Evolutionary conservation across 2,113 vertebrate species (phyloP).

Genomic region (Todiramphus saurophagus): DNA sequence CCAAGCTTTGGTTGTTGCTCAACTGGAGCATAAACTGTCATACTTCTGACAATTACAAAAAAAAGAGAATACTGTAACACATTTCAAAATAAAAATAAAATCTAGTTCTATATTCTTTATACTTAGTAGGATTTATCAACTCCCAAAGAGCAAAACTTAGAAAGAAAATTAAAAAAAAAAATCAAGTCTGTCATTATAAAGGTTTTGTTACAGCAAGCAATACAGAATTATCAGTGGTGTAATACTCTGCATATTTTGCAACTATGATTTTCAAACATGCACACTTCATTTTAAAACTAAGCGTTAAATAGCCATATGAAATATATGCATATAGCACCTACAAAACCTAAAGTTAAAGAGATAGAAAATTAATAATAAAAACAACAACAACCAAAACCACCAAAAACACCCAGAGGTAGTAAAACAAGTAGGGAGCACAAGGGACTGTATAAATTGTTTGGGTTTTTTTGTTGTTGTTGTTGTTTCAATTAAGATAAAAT

Average conservation of each 20-base stretch:
- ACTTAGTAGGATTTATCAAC: neutral
- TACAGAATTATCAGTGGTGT: neutral
- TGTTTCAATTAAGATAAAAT: neutral
- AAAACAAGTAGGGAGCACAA: neutral
- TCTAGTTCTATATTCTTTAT: neutral
- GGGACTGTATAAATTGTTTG: fast-evolving
- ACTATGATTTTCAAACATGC: neutral
- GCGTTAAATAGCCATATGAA: neutral
- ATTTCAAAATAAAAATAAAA: neutral
- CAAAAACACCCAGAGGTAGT: neutral
- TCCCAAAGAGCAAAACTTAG: neutral
- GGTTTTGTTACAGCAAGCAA: neutral
- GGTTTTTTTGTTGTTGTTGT: no score
- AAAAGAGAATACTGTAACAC: neutral
- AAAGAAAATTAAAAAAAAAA: neutral
- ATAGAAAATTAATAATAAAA: neutral
- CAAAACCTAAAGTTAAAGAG: neutral
- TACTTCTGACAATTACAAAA: constrained; percentile 74
- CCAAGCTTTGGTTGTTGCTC: constrained; percentile 91
- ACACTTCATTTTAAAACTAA: neutral
- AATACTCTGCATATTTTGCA: neutral
- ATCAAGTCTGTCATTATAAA: neutral
- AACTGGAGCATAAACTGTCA: constrained; percentile 87
- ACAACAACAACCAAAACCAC: neutral
- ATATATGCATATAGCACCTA: neutral